Evolutionary conservation across 2,113 vertebrate genomes (phyloP).

Genomic region (Centrocercus urophasianus): DNA sequence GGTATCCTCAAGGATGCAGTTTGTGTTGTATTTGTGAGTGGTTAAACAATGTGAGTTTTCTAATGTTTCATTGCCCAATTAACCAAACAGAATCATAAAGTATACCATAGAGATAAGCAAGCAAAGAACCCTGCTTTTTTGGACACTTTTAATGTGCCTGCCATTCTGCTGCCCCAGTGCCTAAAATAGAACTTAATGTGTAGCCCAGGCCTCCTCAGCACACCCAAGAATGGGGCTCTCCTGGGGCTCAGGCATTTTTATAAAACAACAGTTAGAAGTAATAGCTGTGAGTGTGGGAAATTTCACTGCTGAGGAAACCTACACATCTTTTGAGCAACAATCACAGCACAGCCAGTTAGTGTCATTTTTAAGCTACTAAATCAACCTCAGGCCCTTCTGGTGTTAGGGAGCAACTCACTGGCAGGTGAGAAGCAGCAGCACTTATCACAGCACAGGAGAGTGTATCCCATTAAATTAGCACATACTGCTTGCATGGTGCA

Average conservation of each 20-base stretch:
- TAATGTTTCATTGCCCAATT: slow-evolving; percentile 6
- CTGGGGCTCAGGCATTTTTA: neutral
- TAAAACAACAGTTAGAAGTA: slow-evolving; percentile 33
- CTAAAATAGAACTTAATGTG: neutral
- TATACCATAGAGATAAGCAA: neutral
- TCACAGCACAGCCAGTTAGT: neutral
- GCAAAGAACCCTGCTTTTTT: neutral
- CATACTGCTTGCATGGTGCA: neutral
- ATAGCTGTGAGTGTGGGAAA: neutral
- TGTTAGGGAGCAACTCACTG: neutral
- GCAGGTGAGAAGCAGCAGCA: slow-evolving; percentile 2
- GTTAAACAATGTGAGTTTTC: neutral
- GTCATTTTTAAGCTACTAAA: neutral
- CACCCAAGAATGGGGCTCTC: neutral
- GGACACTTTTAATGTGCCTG: slow-evolving; percentile 6
- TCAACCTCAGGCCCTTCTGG: neutral
- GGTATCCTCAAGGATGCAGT: neutral
- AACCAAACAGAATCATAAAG: slow-evolving; percentile 13
- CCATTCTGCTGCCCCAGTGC: neutral
- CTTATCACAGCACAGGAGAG: neutral
- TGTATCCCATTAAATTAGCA: neutral
- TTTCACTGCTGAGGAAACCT: neutral
- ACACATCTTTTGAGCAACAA: neutral
- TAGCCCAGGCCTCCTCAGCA: neutral
- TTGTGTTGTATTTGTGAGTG: neutral